Conservation (phyloP, 2,797 vertebrate species). For the Arctocebus calabarensis region DNA sequence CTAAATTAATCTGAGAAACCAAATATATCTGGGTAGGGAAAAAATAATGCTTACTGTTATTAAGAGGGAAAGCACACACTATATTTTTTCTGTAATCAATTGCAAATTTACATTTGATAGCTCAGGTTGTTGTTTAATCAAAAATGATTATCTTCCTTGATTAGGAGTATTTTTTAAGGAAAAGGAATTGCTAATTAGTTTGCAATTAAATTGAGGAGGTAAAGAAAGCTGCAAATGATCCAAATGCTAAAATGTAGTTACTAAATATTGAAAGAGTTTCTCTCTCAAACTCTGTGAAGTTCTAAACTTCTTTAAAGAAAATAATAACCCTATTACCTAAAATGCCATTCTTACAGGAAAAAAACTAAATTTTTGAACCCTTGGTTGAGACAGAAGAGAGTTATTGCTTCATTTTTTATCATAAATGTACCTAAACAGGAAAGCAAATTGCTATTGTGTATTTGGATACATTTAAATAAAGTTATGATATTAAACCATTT, state of each 20-base stretch:
- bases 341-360: slow-evolving; percentile 7
- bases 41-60: slow-evolving; percentile 78
- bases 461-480: not conserved
- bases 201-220: slow-evolving; percentile 80
- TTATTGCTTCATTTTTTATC: slow-evolving; percentile 22
- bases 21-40: slow-evolving; percentile 77
- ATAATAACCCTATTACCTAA: not conserved
- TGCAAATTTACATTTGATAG: slow-evolving; percentile 84
- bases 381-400: slow-evolving; percentile 32
- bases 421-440: slow-evolving; percentile 23
- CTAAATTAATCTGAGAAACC: slow-evolving; percentile 75
- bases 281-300: slow-evolving; percentile 33
- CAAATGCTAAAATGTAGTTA: slow-evolving; percentile 55
- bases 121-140: slow-evolving; percentile 82
- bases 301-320: slow-evolving; percentile 60
- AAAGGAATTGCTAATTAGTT: slow-evolving; percentile 83
- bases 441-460: slow-evolving; percentile 19
- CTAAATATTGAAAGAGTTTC: slow-evolving; percentile 60
- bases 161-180: slow-evolving; percentile 78
- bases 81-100: slow-evolving; percentile 82
- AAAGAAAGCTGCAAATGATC: slow-evolving; percentile 76
- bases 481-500: slow-evolving; percentile 12
- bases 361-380: not conserved
- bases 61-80: slow-evolving; percentile 74
- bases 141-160: slow-evolving; percentile 82